Conservation (phyloP, 2,888 invertebrate species). For the Agonopterix subpropinquella region DNA sequence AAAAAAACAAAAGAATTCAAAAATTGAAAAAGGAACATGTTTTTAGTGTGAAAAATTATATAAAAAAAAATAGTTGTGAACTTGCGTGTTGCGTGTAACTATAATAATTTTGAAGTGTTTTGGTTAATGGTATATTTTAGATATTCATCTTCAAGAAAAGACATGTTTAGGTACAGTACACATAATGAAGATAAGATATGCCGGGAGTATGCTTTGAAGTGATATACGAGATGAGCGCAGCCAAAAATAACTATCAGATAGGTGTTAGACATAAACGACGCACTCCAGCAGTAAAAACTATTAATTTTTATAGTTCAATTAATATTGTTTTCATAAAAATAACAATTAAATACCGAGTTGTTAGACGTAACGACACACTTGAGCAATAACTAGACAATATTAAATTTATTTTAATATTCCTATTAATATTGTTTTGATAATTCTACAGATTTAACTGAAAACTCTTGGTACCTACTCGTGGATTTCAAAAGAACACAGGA, state of each 20-base stretch:
- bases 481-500: no score
- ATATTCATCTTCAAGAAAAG: slow-evolving; percentile 8
- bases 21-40: background rate
- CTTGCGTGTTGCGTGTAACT: background rate
- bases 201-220: slow-evolving; percentile 45
- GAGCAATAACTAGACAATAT: no score
- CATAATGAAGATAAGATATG: slow-evolving; percentile 55
- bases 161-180: slow-evolving; percentile 20
- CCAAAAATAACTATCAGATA: slow-evolving; percentile 40
- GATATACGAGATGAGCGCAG: slow-evolving; percentile 43
- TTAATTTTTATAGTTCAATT: no score
- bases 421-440: no score
- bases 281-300: no score
- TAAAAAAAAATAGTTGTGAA: background rate
- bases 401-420: no score
- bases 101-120: background rate
- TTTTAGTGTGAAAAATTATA: background rate
- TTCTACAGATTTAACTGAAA: no score
- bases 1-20: background rate
- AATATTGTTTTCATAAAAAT: no score
- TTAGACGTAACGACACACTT: no score
- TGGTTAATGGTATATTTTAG: background rate
- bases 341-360: no score
- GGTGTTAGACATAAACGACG: slow-evolving; percentile 29
- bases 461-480: no score